These are phyloP conservation scores for Meliscaeva auricollis DNA, from an alignment of 2,888 invertebrate species.

Conservation along the genomic window DNA sequence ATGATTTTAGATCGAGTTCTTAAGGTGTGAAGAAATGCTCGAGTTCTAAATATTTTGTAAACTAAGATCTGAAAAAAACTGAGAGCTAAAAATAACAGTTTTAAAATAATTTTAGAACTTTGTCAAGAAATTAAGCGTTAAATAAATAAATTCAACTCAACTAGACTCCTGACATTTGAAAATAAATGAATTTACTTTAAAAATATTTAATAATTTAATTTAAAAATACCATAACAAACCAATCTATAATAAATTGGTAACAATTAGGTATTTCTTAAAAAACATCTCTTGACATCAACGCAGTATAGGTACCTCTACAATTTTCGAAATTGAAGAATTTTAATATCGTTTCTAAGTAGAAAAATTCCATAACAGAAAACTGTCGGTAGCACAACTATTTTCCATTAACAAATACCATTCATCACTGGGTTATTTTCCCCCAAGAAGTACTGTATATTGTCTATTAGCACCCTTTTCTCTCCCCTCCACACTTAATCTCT, in stretches of 20 bases:
- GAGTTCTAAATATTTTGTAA: too few relatives aligned
- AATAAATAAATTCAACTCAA: too few relatives aligned
- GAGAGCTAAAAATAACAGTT: too few relatives aligned
- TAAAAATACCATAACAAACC: background rate
- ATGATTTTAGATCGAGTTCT: too few relatives aligned
- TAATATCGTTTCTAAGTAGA: constrained; percentile 17
- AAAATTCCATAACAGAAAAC: constrained; percentile 16
- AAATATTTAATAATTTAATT: too few relatives aligned
- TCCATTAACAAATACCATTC: constrained; percentile 57
- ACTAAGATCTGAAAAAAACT: too few relatives aligned
- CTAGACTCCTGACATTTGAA: background rate
- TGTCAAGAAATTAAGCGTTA: too few relatives aligned
- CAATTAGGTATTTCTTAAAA: constrained; percentile 3
- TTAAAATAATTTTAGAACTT: too few relatives aligned
- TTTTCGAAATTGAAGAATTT: constrained; percentile 36
- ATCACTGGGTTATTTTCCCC: constrained; percentile 49
- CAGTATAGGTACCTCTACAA: too few relatives aligned
- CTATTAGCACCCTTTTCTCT: background rate
- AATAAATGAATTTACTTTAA: background rate
- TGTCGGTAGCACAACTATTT: constrained; percentile 45
- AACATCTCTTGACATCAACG: background rate
- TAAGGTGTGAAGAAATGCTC: too few relatives aligned
- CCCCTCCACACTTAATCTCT: background rate
- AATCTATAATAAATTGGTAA: background rate
- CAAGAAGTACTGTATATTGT: background rate